phyloP scores from a whole-genome alignment of 2,113 vertebrate genomes.

The Clinocottus analis region DNA sequence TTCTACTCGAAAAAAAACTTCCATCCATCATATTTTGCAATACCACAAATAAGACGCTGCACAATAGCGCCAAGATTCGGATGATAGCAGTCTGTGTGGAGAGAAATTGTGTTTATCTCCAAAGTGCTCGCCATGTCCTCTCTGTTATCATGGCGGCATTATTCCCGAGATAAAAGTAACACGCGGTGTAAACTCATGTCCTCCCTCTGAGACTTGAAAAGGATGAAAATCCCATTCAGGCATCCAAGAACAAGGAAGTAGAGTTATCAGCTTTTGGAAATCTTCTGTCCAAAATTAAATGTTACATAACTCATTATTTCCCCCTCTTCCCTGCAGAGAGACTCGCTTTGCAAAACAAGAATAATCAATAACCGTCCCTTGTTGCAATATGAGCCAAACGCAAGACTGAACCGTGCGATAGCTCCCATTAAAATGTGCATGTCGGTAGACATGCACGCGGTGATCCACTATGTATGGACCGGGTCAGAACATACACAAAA shows the following conservation, averaged over 20 bases:
- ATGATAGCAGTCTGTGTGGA: not conserved
- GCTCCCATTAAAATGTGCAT: not conserved
- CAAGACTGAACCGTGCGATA: not conserved
- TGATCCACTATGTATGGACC: not conserved
- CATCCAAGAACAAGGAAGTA: not conserved
- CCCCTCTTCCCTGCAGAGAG: not conserved
- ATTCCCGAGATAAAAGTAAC: not conserved
- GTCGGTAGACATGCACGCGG: not conserved
- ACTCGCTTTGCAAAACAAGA: not conserved
- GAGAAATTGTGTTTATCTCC: not conserved
- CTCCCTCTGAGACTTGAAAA: not conserved
- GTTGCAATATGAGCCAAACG: not conserved
- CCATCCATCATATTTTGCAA: not conserved
- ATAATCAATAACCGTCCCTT: not conserved
- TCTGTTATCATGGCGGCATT: not conserved
- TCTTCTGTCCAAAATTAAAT: slow-evolving; percentile 30
- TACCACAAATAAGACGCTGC: not conserved
- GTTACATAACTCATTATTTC: slow-evolving; percentile 26
- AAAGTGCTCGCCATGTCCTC: not conserved
- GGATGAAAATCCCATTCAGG: not conserved
- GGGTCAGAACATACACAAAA: not conserved
- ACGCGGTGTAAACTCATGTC: not conserved
- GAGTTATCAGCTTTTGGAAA: slow-evolving; percentile 7
- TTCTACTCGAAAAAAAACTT: not conserved
- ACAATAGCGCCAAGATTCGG: not conserved